Conservation (phyloP, 2,888 invertebrate species). For the Labia minor region DNA sequence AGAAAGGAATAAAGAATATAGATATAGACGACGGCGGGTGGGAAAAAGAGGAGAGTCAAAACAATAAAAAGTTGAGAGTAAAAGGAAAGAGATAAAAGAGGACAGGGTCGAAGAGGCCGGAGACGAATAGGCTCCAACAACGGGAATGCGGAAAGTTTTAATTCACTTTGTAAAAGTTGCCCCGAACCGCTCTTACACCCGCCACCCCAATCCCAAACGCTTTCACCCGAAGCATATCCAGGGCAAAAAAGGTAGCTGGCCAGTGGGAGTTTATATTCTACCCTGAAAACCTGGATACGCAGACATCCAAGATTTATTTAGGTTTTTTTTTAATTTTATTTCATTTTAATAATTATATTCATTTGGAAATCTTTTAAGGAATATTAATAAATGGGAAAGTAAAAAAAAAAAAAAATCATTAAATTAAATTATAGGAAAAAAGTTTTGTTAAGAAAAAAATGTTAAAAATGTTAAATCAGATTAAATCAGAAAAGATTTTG, state of each 20-base stretch:
- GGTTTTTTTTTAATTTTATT: neutral
- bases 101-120: slow-evolving; percentile 1
- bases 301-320: neutral
- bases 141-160: slow-evolving; percentile 24
- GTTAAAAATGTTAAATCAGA: too few species aligned
- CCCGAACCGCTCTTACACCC: neutral
- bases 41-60: slow-evolving; percentile 25
- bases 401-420: neutral
- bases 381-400: neutral
- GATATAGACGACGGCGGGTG: slow-evolving; percentile 19
- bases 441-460: too few species aligned
- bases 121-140: neutral
- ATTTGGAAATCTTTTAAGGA: neutral
- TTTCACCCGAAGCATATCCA: neutral
- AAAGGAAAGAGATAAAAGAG: slow-evolving; percentile 2
- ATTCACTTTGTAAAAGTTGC: slow-evolving; percentile 23
- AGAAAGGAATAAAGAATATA: neutral
- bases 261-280: neutral
- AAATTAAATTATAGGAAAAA: neutral
- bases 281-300: neutral
- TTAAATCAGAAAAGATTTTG: too few species aligned
- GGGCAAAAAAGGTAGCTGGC: neutral
- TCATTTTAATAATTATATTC: neutral
- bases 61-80: slow-evolving; percentile 23
- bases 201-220: neutral